Conservation (phyloP, 1,140 invertebrate species). For the Drosophila lacteicornis region DNA sequence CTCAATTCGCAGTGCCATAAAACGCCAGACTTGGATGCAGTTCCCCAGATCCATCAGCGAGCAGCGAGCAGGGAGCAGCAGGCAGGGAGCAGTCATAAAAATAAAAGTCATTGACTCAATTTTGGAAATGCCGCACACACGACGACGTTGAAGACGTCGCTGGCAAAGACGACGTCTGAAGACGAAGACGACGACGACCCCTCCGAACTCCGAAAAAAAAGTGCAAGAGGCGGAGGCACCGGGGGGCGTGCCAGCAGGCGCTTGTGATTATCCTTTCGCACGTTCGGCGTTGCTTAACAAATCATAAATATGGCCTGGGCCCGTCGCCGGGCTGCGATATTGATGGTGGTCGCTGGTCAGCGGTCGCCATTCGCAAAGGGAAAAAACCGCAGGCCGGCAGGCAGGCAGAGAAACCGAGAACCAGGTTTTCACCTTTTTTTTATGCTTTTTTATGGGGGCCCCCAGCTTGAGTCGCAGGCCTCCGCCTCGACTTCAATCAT, state of each 20-base stretch:
- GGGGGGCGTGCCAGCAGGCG: conserved; percentile 76
- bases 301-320: conserved; percentile 74
- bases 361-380: conserved; percentile 1
- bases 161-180: conserved; percentile 35
- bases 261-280: conserved; percentile 83
- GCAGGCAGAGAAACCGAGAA: conserved; percentile 29
- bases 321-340: conserved; percentile 68
- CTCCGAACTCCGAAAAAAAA: background rate
- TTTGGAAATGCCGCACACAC: conserved; percentile 82
- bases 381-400: conserved; percentile 37
- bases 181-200: background rate
- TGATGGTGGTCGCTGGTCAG: conserved; percentile 69
- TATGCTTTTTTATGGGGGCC: conserved; percentile 54
- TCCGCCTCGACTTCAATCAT: conserved; percentile 65
- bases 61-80: background rate
- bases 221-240: conserved; percentile 26
- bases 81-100: conserved; percentile 58
- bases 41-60: background rate
- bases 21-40: conserved; percentile 30
- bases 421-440: conserved; percentile 72
- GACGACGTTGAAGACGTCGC: conserved; percentile 30
- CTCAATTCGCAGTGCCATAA: conserved; percentile 73
- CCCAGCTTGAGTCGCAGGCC: conserved; percentile 36
- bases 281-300: conserved; percentile 82
- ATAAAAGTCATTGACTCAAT: conserved; percentile 83